phyloP scores from a whole-genome alignment of 2,113 vertebrate species.

The Dasyurus viverrinus region DNA sequence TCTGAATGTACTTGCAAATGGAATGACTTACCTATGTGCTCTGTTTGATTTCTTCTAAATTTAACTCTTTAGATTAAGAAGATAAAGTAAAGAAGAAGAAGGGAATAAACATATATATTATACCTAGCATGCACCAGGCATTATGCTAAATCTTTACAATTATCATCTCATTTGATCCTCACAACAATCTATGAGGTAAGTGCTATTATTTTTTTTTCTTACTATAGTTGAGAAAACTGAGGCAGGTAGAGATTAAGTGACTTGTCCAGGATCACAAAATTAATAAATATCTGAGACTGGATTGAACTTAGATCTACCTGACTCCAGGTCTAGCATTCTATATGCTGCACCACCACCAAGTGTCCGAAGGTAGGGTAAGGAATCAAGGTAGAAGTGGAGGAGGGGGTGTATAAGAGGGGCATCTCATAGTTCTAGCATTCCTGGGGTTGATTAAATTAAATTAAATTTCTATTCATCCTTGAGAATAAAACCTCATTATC shows the following conservation, averaged over 20 bases:
- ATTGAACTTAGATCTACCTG: not conserved
- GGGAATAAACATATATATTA: not conserved
- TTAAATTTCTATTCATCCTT: not conserved
- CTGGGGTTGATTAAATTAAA: not conserved
- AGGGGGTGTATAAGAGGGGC: not conserved
- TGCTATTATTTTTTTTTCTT: not conserved
- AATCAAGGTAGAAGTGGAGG: not conserved
- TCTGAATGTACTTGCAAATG: not conserved
- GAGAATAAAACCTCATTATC: not conserved
- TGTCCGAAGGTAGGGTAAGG: not conserved
- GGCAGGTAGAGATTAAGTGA: not conserved
- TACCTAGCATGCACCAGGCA: too few relatives aligned
- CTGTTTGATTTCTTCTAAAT: not conserved
- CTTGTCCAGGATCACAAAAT: not conserved
- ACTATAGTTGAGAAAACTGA: not conserved
- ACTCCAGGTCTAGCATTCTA: not conserved
- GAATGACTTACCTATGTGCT: not conserved
- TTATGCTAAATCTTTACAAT: not conserved
- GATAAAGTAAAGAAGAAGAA: not conserved
- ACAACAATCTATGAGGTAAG: not conserved
- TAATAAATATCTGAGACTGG: not conserved
- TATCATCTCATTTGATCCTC: not conserved
- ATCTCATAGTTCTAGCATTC: not conserved
- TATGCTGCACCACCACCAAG: not conserved
- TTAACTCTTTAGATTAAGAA: not conserved